Base-by-base conservation (phyloP, 2,888 invertebrate species). In the Notocelia uddmanniana region DNA sequence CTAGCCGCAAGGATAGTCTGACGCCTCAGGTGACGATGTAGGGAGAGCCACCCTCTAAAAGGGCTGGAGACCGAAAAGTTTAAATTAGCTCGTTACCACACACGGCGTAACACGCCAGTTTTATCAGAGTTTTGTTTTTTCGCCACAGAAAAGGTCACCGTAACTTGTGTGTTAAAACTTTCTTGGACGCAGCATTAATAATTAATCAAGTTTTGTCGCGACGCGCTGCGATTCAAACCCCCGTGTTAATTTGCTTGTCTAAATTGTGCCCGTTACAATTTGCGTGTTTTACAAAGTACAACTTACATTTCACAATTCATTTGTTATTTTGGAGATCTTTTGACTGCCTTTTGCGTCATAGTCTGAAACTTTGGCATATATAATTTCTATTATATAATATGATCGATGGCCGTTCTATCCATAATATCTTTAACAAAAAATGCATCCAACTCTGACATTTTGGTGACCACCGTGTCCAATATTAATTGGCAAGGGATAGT, bases 71-170 rank as follows among this genome's bases (percentile, higher is more conserved):
- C 88, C 91, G 89, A 92, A 93, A 93, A 93, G 91, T 93, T 93
- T 93, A 93, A 93, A 93, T 93, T 92, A 93, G 93, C 93, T 93
- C 88, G 93, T 93, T 93, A 93, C 92, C 83, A 90, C 91, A 89
- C 85, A 89, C 88, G 87, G 82, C 78, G 86, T 81, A 84, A 88
- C 88, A 84, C 82, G 86, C 83, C 89, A 86, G 89, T 89, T 89
- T 85, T 86, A 85, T 88, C 80, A 80, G 85, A 83, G 84, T 88
- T 89, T 89, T 91, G 91, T 92, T 93, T 93, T 93, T 92, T 90
- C 85, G 76, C 77, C 76, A 84, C 83, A 81, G 88, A 87, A 90
- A 92, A 90, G 91, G 92, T 90, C 89, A 87, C 81, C 74, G 76
- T 80, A 90, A 91, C 89, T 90, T 90, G 85, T 84, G 83, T 88